These are phyloP conservation scores for Agriopis aurantiaria DNA, from an alignment of 2,888 invertebrate species.

Conservation along the genomic window DNA sequence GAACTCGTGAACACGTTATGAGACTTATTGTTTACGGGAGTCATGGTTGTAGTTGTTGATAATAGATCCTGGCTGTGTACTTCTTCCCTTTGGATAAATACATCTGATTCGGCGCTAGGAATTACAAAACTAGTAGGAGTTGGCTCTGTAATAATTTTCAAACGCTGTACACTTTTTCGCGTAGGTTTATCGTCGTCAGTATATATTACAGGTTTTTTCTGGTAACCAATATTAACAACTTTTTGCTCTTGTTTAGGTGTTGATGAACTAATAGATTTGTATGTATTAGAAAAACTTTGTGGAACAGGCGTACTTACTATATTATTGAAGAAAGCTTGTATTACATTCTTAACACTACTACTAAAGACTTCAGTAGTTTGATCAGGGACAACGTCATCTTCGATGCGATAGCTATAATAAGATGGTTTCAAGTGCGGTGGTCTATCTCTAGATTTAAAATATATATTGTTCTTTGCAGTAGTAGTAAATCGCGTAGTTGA, in stretches of 20 bases:
- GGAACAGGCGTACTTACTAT: constrained; percentile 59
- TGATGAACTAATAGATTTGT: constrained; percentile 48
- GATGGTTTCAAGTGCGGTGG: constrained; percentile 62
- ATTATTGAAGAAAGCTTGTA: constrained; percentile 74
- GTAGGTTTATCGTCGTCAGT: constrained; percentile 67
- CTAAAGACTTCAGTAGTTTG: constrained; percentile 79
- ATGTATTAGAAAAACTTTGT: constrained; percentile 52
- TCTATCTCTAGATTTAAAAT: constrained; percentile 52
- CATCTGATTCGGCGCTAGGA: constrained; percentile 46
- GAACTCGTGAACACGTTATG: constrained; percentile 48
- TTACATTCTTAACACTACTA: constrained; percentile 72
- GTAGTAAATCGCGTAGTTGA: constrained; percentile 53
- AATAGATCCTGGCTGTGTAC: constrained; percentile 55
- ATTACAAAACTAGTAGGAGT: constrained; percentile 52
- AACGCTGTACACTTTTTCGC: constrained; percentile 63
- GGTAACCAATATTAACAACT: constrained; percentile 74
- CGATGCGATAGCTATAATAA: constrained; percentile 74
- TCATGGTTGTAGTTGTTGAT: constrained; percentile 57
- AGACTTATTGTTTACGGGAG: constrained; percentile 57
- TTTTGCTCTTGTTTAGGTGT: constrained; percentile 55
- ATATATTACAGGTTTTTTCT: constrained; percentile 68
- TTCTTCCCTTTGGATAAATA: constrained; percentile 26
- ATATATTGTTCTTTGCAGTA: constrained; percentile 49
- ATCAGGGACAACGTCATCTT: constrained; percentile 71
- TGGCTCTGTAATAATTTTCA: constrained; percentile 75